Percentiles rank a stretch among this genome's conserved stretches.
phyloP scores from a whole-genome alignment of 2,888 invertebrate species.

The Matsumyia berberina region DNA sequence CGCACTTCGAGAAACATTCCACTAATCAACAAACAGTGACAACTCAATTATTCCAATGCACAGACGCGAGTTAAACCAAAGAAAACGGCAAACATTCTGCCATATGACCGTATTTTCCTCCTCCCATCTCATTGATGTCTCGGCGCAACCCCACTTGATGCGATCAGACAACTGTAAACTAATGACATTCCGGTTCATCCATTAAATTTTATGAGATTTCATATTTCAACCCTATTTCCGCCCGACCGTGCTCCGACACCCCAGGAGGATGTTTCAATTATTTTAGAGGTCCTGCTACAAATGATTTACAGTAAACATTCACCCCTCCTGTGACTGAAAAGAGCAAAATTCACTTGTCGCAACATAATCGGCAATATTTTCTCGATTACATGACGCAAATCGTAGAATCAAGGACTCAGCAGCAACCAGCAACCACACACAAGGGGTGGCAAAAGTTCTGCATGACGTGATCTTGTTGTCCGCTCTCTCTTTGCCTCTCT shows the following conservation, averaged over 20 bases:
- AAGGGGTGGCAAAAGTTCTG: conserved; percentile 9
- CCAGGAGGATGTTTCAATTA: conserved; percentile 72
- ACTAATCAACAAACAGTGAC: conserved; percentile 63
- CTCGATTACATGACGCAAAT: conserved; percentile 79
- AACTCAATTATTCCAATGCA: conserved; percentile 59
- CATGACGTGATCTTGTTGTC: conserved; percentile 33
- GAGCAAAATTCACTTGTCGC: conserved; percentile 82
- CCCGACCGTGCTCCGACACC: background rate
- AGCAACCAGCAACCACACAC: conserved; percentile 35
- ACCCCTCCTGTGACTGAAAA: conserved; percentile 65
- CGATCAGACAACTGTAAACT: conserved; percentile 82
- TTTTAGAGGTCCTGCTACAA: conserved; percentile 67
- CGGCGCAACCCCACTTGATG: conserved; percentile 58
- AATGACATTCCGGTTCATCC: conserved; percentile 79
- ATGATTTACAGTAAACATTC: conserved; percentile 61
- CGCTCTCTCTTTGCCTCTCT: conserved; percentile 11
- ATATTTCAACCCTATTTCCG: conserved; percentile 73
- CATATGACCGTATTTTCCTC: conserved; percentile 51
- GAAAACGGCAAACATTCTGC: conserved; percentile 10
- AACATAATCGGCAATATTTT: conserved; percentile 82
- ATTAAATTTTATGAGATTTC: conserved; percentile 77
- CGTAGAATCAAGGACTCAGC: conserved; percentile 68
- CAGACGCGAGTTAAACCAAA: conserved; percentile 2
- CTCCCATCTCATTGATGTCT: conserved; percentile 36
- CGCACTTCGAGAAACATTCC: background rate